phyloP scores from a whole-genome alignment of 2,797 vertebrate genomes.

The Hypotaenidia philippensis region DNA sequence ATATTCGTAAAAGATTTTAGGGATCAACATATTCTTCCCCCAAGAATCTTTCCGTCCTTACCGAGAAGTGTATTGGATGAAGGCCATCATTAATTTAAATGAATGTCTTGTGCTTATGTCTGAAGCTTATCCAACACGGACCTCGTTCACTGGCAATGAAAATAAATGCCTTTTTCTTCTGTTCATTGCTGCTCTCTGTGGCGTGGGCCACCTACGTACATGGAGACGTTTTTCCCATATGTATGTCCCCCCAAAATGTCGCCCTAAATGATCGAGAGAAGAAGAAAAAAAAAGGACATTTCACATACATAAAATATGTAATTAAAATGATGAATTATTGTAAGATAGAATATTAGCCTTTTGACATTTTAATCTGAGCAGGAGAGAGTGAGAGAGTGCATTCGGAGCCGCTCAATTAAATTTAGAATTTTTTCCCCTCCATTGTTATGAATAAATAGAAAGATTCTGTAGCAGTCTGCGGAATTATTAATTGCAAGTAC shows the following conservation, averaged over 20 bases:
- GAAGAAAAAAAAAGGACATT: slow-evolving; percentile 65
- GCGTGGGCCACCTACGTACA: background rate
- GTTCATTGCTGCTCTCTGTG: background rate
- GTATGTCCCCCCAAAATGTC: slow-evolving; percentile 49
- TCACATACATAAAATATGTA: slow-evolving; percentile 84
- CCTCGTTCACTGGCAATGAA: slow-evolving; percentile 4
- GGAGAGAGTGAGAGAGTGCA: slow-evolving; percentile 72
- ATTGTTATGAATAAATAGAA: slow-evolving; percentile 90
- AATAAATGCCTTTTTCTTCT: slow-evolving; percentile 31
- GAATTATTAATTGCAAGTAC: slow-evolving; percentile 88
- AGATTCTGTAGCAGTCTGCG: slow-evolving; percentile 83
- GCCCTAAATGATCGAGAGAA: slow-evolving; percentile 29
- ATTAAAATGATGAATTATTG: slow-evolving; percentile 89
- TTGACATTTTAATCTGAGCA: slow-evolving; percentile 88
- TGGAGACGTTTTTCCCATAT: background rate
- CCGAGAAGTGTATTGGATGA: background rate
- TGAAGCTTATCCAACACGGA: slow-evolving; percentile 46
- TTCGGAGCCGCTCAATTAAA: slow-evolving; percentile 86
- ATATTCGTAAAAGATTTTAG: slow-evolving; percentile 55
- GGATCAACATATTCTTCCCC: background rate
- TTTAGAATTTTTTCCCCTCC: slow-evolving; percentile 83
- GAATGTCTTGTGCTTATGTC: slow-evolving; percentile 7
- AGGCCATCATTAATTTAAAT: slow-evolving; percentile 59
- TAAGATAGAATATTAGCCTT: slow-evolving; percentile 89
- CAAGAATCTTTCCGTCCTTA: slow-evolving; percentile 30